These are phyloP conservation scores for Diprion similis DNA, from an alignment of 1,140 invertebrate species.

Conservation along the genomic window DNA sequence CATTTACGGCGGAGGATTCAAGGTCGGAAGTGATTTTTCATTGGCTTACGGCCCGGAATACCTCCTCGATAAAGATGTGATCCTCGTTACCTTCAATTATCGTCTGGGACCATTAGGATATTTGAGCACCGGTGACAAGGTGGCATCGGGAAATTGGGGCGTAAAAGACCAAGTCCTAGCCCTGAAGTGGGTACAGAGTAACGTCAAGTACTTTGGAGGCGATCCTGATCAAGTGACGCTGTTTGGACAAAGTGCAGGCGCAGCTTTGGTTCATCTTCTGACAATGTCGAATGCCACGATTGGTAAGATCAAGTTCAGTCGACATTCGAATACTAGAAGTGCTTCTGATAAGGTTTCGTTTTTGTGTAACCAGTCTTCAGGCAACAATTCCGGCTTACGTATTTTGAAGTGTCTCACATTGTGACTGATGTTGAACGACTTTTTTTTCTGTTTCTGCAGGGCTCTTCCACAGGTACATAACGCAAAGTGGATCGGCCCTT, in stretches of 20 bases:
- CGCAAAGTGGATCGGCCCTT: constrained; percentile 69
- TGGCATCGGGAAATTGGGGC: constrained; percentile 56
- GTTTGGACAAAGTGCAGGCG: constrained; percentile 41
- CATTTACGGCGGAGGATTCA: constrained; percentile 61
- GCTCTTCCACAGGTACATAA: no score
- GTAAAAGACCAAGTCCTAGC: constrained; percentile 62
- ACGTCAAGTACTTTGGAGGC: constrained; percentile 47
- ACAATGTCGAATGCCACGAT: constrained; percentile 60
- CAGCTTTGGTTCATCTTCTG: constrained; percentile 53
- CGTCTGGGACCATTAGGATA: no score
- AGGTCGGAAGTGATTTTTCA: constrained; percentile 46
- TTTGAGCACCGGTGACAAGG: constrained; percentile 45
- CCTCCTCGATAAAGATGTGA: no score
- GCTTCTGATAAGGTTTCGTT: neutral
- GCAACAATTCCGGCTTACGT: no score
- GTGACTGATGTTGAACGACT: no score
- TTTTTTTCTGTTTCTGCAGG: no score
- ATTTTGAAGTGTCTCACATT: no score
- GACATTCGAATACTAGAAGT: neutral
- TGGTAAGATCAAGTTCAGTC: constrained; percentile 29
- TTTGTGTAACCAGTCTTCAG: no score
- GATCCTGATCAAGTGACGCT: constrained; percentile 44
- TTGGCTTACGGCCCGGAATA: constrained; percentile 57
- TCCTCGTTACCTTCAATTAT: no score
- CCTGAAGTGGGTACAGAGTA: constrained; percentile 57